These are phyloP conservation scores for Microtus oregoni DNA, from an alignment of 2,113 vertebrate species.

Conservation along the genomic window DNA sequence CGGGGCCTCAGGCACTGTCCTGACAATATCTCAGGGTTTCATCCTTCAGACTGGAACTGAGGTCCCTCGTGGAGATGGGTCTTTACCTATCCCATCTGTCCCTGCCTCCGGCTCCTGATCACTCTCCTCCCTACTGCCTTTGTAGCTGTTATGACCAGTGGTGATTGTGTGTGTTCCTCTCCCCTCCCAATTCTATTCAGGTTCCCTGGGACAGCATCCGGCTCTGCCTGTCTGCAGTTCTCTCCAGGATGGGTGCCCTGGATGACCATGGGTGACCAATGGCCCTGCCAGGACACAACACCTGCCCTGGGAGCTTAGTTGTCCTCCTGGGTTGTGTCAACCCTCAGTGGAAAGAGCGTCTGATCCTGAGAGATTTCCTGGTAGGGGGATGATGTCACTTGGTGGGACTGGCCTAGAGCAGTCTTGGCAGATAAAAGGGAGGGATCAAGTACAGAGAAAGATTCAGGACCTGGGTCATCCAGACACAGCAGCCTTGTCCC, in stretches of 20 bases:
- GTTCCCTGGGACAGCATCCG: background rate
- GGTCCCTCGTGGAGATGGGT: rapidly evolving
- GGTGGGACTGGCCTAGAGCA: background rate
- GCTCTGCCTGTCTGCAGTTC: rapidly evolving
- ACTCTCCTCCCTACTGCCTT: background rate
- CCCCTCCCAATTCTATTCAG: too few relatives aligned
- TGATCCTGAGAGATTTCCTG: background rate
- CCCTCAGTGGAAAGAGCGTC: too few relatives aligned
- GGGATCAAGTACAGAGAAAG: background rate
- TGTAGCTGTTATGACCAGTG: rapidly evolving
- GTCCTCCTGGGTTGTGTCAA: rapidly evolving
- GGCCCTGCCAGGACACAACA: background rate
- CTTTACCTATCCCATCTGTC: too few relatives aligned
- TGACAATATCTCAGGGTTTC: background rate
- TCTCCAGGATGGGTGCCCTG: background rate
- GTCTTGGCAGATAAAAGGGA: background rate
- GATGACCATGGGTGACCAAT: background rate
- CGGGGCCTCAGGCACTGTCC: rapidly evolving
- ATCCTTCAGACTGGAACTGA: background rate
- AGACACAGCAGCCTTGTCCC: rapidly evolving
- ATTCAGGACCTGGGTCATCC: background rate
- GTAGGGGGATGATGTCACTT: background rate
- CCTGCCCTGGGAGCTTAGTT: too few relatives aligned
- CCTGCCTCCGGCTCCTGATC: rapidly evolving
- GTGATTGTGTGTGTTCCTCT: too few relatives aligned